Evolutionary conservation across 1,140 invertebrate genomes (phyloP), one percentile per base, ranked within the genome.

Genomic region (Drosophila neocordata): DNA sequence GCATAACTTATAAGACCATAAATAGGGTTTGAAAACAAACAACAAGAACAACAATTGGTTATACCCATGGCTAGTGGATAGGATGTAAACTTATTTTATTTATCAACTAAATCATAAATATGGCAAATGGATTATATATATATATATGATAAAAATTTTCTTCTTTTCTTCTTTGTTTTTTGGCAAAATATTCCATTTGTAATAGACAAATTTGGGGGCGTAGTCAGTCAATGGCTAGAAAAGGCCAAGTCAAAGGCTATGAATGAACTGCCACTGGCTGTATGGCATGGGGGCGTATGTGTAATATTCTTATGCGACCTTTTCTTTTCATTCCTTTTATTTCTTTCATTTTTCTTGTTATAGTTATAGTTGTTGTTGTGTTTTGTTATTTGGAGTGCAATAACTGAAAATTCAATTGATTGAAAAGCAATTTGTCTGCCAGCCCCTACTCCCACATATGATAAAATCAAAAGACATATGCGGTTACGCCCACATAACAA

Each of bases 331-430:
- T 31, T 31, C 6, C 7, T 6, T 31, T 31, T 31, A 5, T 31
- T 31, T 31, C 27, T 31, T 31, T 31, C 27, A 24, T 24, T 24
- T 83, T 62, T 82, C 65, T 52, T 13, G 20, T 52, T 18, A 62
- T 57, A 58, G 76, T 81, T 73, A 4, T n/a, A n/a, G n/a, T n/a
- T n/a, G n/a, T n/a, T n/a, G n/a, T n/a, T n/a, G n/a, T n/a, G n/a
- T n/a, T n/a, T n/a, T n/a, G n/a, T 7, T 77, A 69, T 71, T 63
- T 73, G 62, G 66, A 85, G 81, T 81, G 81, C 81, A 85, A 77
- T 88, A 82, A 87, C 82, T 88, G 83, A 78, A 76, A 69, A 70
- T 74, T 88, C 83, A 87, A 87, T 87, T 87, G 82, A 87, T 87
- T 87, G 83, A 87, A 87, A 87, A 82, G 83, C 83, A 78, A 87